Percentiles rank a stretch among this genome's conserved stretches.
These are phyloP conservation scores for Oopsacas minuta DNA, from an alignment of 37 sponge, comb jelly and placozoan genomes.

Conservation along the genomic window DNA sequence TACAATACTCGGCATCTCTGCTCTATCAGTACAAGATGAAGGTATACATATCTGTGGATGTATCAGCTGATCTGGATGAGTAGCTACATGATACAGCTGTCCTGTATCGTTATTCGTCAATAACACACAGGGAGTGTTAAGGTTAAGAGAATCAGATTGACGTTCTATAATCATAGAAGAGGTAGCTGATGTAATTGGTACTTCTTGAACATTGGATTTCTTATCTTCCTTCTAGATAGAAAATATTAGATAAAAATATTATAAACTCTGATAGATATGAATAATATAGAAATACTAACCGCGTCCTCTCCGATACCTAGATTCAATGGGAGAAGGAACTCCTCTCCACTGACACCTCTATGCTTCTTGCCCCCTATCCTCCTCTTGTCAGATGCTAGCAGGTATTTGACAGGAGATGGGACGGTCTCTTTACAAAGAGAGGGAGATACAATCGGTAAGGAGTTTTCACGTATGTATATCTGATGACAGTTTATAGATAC, in stretches of 20 bases:
- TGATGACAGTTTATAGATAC: background rate
- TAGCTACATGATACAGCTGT: constrained; percentile 7
- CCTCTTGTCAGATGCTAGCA: background rate
- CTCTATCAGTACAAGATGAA: background rate
- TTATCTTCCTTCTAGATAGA: background rate
- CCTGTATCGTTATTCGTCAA: background rate
- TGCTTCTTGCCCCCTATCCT: background rate
- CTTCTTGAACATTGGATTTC: background rate
- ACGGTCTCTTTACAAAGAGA: background rate
- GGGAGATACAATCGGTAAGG: background rate
- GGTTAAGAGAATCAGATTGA: background rate
- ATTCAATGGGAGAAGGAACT: background rate
- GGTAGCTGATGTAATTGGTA: background rate
- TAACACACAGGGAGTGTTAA: background rate
- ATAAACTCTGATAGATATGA: too few relatives aligned
- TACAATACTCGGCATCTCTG: background rate
- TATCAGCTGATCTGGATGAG: background rate
- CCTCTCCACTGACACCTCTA: background rate
- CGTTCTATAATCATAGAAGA: background rate
- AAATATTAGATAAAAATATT: too few relatives aligned
- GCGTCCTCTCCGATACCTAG: background rate
- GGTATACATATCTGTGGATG: background rate
- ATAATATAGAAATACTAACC: too few relatives aligned
- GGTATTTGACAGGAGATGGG: background rate
- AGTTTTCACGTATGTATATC: background rate